phyloP scores from a whole-genome alignment of 2,888 invertebrate species.

The Cerastoderma edule region DNA sequence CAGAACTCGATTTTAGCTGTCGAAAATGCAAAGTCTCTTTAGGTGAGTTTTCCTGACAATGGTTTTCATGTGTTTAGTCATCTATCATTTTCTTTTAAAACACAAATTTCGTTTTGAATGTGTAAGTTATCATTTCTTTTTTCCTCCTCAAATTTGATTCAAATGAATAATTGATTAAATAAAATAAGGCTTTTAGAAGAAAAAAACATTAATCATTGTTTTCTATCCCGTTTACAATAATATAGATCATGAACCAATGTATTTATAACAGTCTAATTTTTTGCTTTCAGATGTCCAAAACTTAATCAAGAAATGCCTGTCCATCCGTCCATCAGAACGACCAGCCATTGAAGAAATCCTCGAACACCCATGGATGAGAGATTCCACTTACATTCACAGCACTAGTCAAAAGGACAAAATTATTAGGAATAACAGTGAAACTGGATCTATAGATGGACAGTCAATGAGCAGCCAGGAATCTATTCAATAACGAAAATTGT shows the following conservation, averaged over 20 bases:
- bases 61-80: no score
- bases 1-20: slow-evolving; percentile 79
- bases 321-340: slow-evolving; percentile 84
- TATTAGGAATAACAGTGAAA: slow-evolving; percentile 61
- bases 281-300: slow-evolving; percentile 86
- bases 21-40: slow-evolving; percentile 77
- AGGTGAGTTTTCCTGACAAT: slow-evolving; percentile 69
- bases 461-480: slow-evolving; percentile 77
- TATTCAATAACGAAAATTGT: slow-evolving; percentile 64
- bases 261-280: no score
- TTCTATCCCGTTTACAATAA: not conserved
- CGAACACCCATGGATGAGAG: slow-evolving; percentile 85
- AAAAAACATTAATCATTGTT: not conserved
- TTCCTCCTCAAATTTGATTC: no score
- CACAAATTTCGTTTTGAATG: no score
- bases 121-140: no score
- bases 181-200: not conserved
- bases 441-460: slow-evolving; percentile 67
- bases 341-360: slow-evolving; percentile 85
- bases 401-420: slow-evolving; percentile 63
- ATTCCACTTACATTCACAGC: slow-evolving; percentile 58
- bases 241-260: not conserved
- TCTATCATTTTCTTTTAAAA: no score
- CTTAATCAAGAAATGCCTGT: slow-evolving; percentile 85
- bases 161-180: no score